Base-by-base conservation (phyloP, 2,888 invertebrate genomes). In the Schizotus pectinicornis region DNA sequence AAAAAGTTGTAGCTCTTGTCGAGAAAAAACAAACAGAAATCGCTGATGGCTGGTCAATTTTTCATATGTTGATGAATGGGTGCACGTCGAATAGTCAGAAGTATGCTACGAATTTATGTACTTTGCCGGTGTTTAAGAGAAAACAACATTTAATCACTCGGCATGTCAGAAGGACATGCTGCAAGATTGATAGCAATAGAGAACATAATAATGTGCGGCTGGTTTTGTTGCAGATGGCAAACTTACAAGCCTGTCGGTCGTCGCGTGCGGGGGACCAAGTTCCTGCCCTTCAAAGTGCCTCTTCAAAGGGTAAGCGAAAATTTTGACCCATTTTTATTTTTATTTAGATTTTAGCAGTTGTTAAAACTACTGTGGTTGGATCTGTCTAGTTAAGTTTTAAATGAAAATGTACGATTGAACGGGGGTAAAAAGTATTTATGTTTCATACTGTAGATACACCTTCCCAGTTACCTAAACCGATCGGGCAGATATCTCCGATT, bases 271-370 rank as follows among this genome's bases (percentile, higher is more conserved):
- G 88, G 87, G 11, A 91, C 91, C 3, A 84, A 85, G 63, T 84
- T 92, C 65, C 80, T 92, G 68, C 85, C 89, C 59, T 91, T 91
- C 76, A 92, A 92, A 80, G 90, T 90, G 31, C 92, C 92, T 2
- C 75, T 87, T 52, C 83, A 82, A 68, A 76, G 82, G 76, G 85
- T 84, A 74, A 80, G 79, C 77, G 22, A 14, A 37, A 33, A 51
- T 55, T 6, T 38, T 6, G 8, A 6, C 6, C 6, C 7, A 38
- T 6, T 33, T 33, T 33, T 7, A 7, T n/a, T n/a, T n/a, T n/a
- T n/a, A n/a, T n/a, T n/a, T n/a, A n/a, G n/a, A n/a, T n/a, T n/a
- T n/a, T n/a, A n/a, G n/a, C n/a, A n/a, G n/a, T n/a, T n/a, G n/a
- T n/a, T n/a, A n/a, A n/a, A n/a, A n/a, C n/a, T n/a, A n/a, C n/a